Evolutionary conservation across 2,113 vertebrate genomes (phyloP).

Genomic region (Malurus cyaneus): DNA sequence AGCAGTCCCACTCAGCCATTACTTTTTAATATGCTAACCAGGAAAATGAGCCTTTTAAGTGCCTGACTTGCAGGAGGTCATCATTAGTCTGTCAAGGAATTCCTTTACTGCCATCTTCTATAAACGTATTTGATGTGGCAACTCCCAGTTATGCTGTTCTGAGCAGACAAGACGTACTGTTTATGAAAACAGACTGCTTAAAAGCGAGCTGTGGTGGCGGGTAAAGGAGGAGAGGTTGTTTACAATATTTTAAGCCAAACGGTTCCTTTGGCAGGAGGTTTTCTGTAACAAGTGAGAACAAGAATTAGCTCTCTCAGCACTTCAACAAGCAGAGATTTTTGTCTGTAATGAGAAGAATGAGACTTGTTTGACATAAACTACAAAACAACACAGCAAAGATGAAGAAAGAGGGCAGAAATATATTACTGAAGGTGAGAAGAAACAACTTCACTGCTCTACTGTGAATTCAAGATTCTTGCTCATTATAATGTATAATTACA

Average conservation of each 20-base stretch:
- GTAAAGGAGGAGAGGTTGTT: conserved; percentile 33
- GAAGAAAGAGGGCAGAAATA: conserved; percentile 43
- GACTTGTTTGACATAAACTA: conserved; percentile 37
- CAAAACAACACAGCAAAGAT: conserved; percentile 15
- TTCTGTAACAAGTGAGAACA: conserved; percentile 32
- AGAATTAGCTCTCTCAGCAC: conserved; percentile 29
- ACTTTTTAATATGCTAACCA: conserved; percentile 16
- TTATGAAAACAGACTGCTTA: conserved; percentile 44
- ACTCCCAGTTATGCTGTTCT: background rate
- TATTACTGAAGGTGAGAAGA: conserved; percentile 32
- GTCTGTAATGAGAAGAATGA: conserved; percentile 55
- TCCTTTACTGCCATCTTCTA: background rate
- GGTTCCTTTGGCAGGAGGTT: conserved; percentile 42
- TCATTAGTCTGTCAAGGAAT: conserved; percentile 22
- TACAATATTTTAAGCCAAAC: conserved; percentile 29
- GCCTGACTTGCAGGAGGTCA: conserved; percentile 30
- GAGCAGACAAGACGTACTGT: background rate
- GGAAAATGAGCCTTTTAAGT: background rate
- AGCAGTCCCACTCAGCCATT: background rate
- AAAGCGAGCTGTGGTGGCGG: background rate
- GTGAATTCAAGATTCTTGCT: conserved; percentile 24
- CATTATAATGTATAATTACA: conserved; percentile 32
- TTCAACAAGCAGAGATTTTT: conserved; percentile 29
- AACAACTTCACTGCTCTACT: conserved; percentile 21
- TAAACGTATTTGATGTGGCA: conserved; percentile 15